phyloP scores from a whole-genome alignment of 2,113 vertebrate genomes.

The Dipodomys spectabilis region DNA sequence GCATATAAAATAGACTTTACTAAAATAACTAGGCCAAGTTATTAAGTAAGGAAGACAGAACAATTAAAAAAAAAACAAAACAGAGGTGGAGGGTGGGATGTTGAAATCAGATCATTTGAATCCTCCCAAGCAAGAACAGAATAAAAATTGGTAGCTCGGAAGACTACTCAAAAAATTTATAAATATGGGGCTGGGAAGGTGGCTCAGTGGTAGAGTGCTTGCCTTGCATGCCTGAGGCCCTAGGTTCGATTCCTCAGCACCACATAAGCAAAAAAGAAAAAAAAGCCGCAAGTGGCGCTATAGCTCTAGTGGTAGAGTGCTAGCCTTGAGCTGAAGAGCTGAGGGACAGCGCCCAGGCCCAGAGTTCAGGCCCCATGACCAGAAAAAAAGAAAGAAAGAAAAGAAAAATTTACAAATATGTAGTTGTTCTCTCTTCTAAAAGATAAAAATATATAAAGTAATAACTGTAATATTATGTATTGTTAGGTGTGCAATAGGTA shows the following conservation, averaged over 20 bases:
- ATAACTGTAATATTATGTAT: neutral
- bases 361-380: no score
- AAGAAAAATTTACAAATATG: neutral
- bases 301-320: no score
- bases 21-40: neutral
- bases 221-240: no score
- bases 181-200: neutral
- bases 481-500: neutral
- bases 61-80: neutral
- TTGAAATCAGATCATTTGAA: neutral
- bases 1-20: constrained; percentile 16
- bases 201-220: no score
- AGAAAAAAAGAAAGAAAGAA: no score
- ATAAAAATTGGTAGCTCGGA: neutral
- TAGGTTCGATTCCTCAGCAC: no score
- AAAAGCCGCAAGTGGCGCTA: no score
- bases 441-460: neutral
- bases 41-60: constrained; percentile 19
- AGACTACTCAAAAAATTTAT: neutral
- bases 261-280: no score
- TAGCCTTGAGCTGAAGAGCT: no score
- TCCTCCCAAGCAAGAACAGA: neutral
- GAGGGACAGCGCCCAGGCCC: no score
- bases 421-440: neutral
- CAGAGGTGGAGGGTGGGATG: no score